Base-by-base conservation (phyloP, 2,797 vertebrate species). In the Sebastolobus alascanus region DNA sequence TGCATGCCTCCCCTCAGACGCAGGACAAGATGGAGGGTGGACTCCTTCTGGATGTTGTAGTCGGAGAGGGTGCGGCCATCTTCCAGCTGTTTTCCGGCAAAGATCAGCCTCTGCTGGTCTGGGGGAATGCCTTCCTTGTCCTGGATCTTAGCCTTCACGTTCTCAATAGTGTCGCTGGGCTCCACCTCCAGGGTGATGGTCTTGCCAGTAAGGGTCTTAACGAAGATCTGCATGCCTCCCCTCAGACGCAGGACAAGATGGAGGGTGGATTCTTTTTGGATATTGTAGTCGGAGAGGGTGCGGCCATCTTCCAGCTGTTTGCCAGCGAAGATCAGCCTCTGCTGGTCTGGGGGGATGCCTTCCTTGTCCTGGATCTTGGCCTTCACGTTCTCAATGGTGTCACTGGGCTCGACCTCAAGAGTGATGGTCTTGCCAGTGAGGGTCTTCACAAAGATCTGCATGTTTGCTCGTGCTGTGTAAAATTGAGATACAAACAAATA, bases 41-140 rank as follows among this genome's bases (percentile, higher is more conserved):
- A 96, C 0, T 96, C 95, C 0, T 96, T 96, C 85, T 96, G 96
- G 79, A 96, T 96, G 70, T 96, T 97, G 87, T 91, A 88, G 87
- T 85, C 93, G 0, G 92, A 93, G 6, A 94, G 87, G 56, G 93
- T 94, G 73, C 91, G 92, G 11, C 93, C 92, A 84, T 92, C 92
- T 80, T 93, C 91, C 1, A 93, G 82, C 91, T 94, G 92, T 14
- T 94, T 93, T 14, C 92, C 93, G 0, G 92, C 91, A 35, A 94
- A 94, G 86, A 94, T 92, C 74, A 91, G 84, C 75, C 90, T 96
- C 93, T 96, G 95, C 91, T 96, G 95, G 4, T 96, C 95, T 0
- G 95, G 95, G 2, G 95, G 95, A n/a, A 96, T 96, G 64, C 95
- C 95, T 0, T 95, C 94, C 66, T 96, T 96, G 2, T 96, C 94